Percentiles rank a stretch among this genome's conserved stretches.
These are phyloP conservation scores for Zaprionus camerounensis DNA, from an alignment of 1,140 invertebrate genomes.

Conservation along the genomic window DNA sequence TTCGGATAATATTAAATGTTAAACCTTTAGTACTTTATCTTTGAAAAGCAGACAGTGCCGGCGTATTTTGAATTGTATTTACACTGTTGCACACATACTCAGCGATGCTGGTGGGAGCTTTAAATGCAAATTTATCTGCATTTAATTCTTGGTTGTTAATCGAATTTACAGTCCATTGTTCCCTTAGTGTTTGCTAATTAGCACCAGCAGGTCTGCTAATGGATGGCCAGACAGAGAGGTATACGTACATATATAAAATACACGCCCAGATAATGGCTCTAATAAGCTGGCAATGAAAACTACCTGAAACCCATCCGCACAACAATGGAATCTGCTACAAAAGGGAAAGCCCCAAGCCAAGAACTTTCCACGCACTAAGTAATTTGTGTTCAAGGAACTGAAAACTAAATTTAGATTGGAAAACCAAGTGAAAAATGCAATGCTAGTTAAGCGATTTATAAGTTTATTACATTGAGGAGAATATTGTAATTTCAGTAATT, in stretches of 20 bases:
- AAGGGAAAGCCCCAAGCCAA: background rate
- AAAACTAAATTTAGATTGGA: background rate
- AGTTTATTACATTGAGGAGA: background rate
- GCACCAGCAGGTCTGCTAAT: constrained; percentile 22
- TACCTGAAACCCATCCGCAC: background rate
- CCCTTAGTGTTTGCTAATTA: constrained; percentile 33
- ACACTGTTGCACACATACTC: background rate
- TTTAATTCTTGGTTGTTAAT: constrained; percentile 20
- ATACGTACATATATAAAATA: background rate
- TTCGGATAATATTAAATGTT: background rate
- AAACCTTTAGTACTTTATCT: background rate
- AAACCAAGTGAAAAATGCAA: background rate
- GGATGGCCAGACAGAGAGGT: background rate
- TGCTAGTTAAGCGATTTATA: background rate
- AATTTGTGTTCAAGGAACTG: background rate
- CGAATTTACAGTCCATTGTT: constrained; percentile 35
- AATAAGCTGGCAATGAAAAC: constrained; percentile 19
- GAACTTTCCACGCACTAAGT: no score
- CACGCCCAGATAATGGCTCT: constrained; percentile 15
- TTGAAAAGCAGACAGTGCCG: background rate
- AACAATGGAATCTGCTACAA: constrained; percentile 3
- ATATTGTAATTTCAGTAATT: background rate
- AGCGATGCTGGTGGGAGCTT: background rate
- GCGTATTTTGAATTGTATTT: no score
- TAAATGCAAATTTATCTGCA: constrained; percentile 11